phyloP scores from a whole-genome alignment of 2,113 vertebrate species.

The Rissa tridactyla region DNA sequence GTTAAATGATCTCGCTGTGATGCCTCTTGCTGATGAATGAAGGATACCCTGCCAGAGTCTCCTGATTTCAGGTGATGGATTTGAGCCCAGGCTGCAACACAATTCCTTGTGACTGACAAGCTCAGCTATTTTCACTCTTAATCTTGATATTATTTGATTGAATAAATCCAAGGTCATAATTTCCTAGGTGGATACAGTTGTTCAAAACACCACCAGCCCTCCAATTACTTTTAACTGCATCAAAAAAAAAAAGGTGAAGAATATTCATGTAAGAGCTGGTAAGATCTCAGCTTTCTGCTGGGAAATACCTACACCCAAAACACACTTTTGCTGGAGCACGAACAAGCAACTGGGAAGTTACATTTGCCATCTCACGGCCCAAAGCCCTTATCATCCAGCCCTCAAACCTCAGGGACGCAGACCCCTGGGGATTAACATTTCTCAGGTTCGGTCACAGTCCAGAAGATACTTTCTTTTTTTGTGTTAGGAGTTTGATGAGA shows the following conservation, averaged over 20 bases:
- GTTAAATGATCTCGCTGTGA: slow-evolving; percentile 29
- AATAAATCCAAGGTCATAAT: slow-evolving; percentile 36
- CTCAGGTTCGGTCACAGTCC: not conserved
- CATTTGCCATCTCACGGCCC: not conserved
- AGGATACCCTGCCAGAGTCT: slow-evolving; percentile 8
- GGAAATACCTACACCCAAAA: not conserved
- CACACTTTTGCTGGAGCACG: not conserved
- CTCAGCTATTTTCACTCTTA: slow-evolving; percentile 31
- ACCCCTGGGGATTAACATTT: not conserved
- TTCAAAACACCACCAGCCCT: not conserved
- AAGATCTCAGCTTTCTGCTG: not conserved
- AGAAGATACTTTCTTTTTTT: not conserved
- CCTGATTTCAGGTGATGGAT: slow-evolving; percentile 44
- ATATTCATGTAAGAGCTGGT: not conserved
- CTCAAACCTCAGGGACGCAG: not conserved
- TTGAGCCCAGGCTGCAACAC: slow-evolving; percentile 9
- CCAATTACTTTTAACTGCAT: not conserved
- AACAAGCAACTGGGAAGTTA: not conserved
- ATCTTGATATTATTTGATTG: slow-evolving; percentile 39
- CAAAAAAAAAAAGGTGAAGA: not conserved
- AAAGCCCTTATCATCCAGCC: not conserved
- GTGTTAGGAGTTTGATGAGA: not conserved
- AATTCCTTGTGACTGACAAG: slow-evolving; percentile 23
- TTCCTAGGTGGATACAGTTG: not conserved
- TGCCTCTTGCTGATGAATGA: slow-evolving; percentile 27